Evolutionary conservation across 2,888 invertebrate genomes (phyloP).

Genomic region (Plemyria rubiginata): DNA sequence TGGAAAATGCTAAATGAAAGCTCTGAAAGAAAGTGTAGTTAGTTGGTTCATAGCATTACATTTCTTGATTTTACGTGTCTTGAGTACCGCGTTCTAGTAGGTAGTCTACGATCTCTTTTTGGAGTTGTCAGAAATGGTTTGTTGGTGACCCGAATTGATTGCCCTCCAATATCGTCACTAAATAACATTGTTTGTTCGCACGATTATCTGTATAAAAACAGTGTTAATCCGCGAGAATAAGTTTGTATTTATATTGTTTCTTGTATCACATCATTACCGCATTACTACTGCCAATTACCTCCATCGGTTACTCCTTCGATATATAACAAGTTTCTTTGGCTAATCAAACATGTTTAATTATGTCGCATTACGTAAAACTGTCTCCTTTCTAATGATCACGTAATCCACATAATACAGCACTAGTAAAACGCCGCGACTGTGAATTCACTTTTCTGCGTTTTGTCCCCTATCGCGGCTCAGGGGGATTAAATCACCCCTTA

Average conservation of each 20-base stretch:
- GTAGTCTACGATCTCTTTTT: no score
- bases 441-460: background rate
- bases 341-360: conserved; percentile 30
- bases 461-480: background rate
- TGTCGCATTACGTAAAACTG: conserved; percentile 30
- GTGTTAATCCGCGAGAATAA: conserved; percentile 3
- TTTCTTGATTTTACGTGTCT: no score
- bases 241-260: background rate
- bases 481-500: conserved; percentile 1
- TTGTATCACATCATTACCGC: conserved; percentile 6
- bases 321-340: conserved; percentile 12
- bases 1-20: no score
- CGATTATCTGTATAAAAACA: no score
- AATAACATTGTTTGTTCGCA: no score
- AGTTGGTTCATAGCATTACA: no score
- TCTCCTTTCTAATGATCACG: conserved; percentile 34
- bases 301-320: conserved; percentile 5
- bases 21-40: no score
- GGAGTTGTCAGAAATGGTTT: no score
- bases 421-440: background rate
- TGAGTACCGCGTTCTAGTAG: no score
- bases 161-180: no score
- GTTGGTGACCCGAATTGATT: no score
- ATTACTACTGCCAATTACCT: conserved; percentile 3
- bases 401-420: conserved; percentile 1